Conservation (phyloP, 2,797 vertebrate species). For the Mus minutoides region DNA sequence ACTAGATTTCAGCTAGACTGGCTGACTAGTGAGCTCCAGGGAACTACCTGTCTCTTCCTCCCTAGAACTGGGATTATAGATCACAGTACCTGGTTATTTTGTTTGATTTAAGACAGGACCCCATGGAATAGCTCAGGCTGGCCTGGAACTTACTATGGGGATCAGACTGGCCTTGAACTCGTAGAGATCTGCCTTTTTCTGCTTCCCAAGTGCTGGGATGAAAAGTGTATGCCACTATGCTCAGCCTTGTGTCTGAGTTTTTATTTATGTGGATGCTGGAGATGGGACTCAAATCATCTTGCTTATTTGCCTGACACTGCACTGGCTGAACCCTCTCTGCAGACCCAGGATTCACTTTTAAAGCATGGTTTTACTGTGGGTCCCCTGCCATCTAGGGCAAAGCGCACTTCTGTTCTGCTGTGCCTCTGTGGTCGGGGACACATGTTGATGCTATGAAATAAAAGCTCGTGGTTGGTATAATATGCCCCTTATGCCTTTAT, state of each 20-base stretch:
- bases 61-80: neutral
- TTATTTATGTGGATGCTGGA: neutral
- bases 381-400: neutral
- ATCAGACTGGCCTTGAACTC: neutral
- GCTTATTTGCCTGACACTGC: neutral
- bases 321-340: neutral
- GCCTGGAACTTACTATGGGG: neutral
- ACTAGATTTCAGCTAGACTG: neutral
- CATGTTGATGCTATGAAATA: neutral
- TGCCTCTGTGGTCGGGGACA: neutral
- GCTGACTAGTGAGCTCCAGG: neutral
- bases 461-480: neutral
- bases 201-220: neutral
- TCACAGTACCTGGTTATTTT: neutral
- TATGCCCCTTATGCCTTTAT: neutral
- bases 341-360: slow-evolving; percentile 21
- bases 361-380: slow-evolving; percentile 29
- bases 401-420: neutral
- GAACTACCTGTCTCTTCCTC: neutral
- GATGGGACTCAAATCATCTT: neutral
- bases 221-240: neutral
- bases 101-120: neutral
- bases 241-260: neutral
- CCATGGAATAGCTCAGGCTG: neutral
- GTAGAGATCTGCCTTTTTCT: neutral